These are phyloP conservation scores for Bimastos eiseni DNA, from an alignment of 2,888 invertebrate species.

Conservation along the genomic window DNA sequence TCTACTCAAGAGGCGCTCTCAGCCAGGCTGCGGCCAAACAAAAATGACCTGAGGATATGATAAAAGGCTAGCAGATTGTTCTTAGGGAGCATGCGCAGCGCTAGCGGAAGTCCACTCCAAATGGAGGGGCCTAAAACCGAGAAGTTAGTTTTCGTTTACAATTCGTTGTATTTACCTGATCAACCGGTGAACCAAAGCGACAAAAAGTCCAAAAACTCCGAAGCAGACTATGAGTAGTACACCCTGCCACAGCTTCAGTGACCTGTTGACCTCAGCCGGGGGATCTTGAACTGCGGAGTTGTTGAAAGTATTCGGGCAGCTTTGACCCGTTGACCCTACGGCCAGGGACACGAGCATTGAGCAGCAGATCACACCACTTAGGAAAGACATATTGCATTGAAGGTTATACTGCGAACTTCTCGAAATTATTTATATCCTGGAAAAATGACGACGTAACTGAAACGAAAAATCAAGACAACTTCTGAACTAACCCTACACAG, in stretches of 20 bases:
- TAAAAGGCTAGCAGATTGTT: too few species aligned
- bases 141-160: too few species aligned
- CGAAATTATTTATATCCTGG: neutral
- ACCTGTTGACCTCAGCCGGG: neutral
- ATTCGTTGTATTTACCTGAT: slow-evolving; percentile 37
- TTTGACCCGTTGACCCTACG: neutral
- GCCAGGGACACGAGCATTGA: neutral
- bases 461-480: too few species aligned
- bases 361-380: neutral
- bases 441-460: too few species aligned
- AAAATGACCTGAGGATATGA: too few species aligned
- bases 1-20: too few species aligned
- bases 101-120: too few species aligned
- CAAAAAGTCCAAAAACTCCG: slow-evolving; percentile 41
- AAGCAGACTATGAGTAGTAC: slow-evolving; percentile 41
- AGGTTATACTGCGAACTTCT: neutral
- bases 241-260: slow-evolving; percentile 41
- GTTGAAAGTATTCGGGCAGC: slow-evolving; percentile 2
- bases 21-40: too few species aligned
- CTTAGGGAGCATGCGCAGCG: too few species aligned
- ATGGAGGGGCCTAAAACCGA: too few species aligned
- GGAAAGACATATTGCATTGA: neutral
- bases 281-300: neutral
- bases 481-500: too few species aligned
- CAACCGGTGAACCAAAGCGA: slow-evolving; percentile 41